These are phyloP conservation scores for Drosophila greeni DNA, from an alignment of 2,888 invertebrate genomes.

Conservation along the genomic window DNA sequence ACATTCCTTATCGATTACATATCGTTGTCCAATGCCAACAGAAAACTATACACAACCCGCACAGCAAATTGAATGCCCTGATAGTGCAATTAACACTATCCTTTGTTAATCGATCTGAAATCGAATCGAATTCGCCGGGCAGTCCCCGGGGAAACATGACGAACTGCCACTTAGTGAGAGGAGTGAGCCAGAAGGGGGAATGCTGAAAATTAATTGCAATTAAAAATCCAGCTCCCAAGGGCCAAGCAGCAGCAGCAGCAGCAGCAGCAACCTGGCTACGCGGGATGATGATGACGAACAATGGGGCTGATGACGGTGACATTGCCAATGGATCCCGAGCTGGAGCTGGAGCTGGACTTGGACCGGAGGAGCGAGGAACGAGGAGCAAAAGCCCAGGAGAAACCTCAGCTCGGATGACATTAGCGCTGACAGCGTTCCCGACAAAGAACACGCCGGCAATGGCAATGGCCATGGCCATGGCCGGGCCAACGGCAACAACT, in stretches of 20 bases:
- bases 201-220: conserved; percentile 62
- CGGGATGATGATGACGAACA: conserved; percentile 7
- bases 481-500: conserved; percentile 40
- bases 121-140: conserved; percentile 10
- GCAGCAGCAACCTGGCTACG: not conserved
- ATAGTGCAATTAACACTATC: conserved; percentile 24
- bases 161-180: conserved; percentile 32
- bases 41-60: not conserved
- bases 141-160: conserved; percentile 5
- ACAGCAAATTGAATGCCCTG: conserved; percentile 1
- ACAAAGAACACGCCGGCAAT: conserved; percentile 10
- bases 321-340: conserved; percentile 32
- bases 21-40: not conserved
- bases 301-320: conserved; percentile 24
- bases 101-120: conserved; percentile 22
- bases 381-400: conserved; percentile 22
- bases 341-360: conserved; percentile 17
- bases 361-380: conserved; percentile 2
- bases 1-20: not conserved
- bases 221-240: conserved; percentile 47
- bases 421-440: conserved; percentile 60
- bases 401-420: conserved; percentile 59
- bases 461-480: conserved; percentile 6
- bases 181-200: conserved; percentile 6
- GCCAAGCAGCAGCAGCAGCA: conserved; percentile 1